phyloP scores from a whole-genome alignment of 2,888 invertebrate genomes.

The Apodemia hepburni region DNA sequence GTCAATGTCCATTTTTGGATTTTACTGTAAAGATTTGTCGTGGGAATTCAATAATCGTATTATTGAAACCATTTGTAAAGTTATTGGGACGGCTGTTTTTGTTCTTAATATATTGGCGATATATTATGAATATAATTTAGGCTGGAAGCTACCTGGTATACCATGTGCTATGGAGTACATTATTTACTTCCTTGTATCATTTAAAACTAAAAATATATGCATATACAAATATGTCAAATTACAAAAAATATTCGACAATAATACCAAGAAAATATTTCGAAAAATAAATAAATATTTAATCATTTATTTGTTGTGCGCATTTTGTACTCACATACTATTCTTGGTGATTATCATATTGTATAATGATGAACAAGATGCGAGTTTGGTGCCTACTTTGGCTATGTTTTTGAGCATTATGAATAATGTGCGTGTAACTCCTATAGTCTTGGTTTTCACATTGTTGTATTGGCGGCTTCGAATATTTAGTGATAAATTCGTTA shows the following conservation, averaged over 20 bases:
- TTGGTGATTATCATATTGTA: background rate
- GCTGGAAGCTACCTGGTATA: background rate
- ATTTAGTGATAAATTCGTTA: slow-evolving; percentile 4
- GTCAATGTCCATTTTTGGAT: background rate
- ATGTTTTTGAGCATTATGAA: background rate
- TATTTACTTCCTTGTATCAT: background rate
- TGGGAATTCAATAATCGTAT: background rate
- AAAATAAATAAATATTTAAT: background rate
- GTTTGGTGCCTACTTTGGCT: background rate
- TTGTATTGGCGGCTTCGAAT: slow-evolving; percentile 21
- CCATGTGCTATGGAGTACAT: background rate
- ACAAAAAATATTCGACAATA: background rate
- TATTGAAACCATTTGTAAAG: background rate
- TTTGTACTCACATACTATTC: background rate
- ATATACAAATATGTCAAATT: background rate
- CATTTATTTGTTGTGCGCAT: background rate
- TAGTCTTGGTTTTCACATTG: slow-evolving; percentile 11
- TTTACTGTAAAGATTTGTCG: background rate
- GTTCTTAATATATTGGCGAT: background rate
- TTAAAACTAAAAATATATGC: background rate
- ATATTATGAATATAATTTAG: background rate
- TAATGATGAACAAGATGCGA: background rate
- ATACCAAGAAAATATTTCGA: background rate
- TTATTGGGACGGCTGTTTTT: background rate
- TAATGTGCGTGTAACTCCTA: background rate